Base-by-base conservation (phyloP, 2,797 vertebrate species). In the Corythornis leucogaster region DNA sequence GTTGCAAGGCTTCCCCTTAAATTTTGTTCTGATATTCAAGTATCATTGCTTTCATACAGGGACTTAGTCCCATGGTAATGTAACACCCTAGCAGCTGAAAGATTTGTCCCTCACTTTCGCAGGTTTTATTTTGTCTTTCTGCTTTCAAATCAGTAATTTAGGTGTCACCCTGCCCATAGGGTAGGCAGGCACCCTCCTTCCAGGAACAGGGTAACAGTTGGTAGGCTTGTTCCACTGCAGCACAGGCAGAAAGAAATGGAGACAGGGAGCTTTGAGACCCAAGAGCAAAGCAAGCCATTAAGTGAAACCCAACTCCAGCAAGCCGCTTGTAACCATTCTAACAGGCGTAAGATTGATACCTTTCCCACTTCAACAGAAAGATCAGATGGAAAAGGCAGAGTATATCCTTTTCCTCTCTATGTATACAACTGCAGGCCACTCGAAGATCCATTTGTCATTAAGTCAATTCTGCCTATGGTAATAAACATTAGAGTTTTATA, bases 301-400 rank as follows among this genome's bases (percentile, higher is more conserved):
- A 77, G 31, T 95, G 96, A 96, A 95, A 96, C 78, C 46, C 78
- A 93, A 95, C 75, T 71, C 92, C 90, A 63, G 51, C 69, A 64
- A 90, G 85, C 24, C 0, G 7, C 92, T 82, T 87, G 84, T 77
- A 91, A 68, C 90, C 40, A 7, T 70, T 95, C 75, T 85, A 96
- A 92, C 91, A 82, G 92, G 88, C 80, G 0, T 63, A 92, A 94
- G 96, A 94, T 92, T 96, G 95, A 96, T 96, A 84, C 90, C 83
- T 93, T 91, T 94, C 90, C 88, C 88, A 84, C 91, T 93, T 93
- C 80, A 91, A 81, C 78, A 87, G 80, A 91, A 88, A 76, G 88
- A 93, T 94, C 90, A 89, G 88, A 83, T 96, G 88, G 69, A 82
- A 90, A 90, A 96, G 88, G 55, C 88, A 93, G 67, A 73, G 55